These are phyloP conservation scores for Aleiodes testaceus DNA, from an alignment of 2,888 invertebrate genomes.

Conservation along the genomic window DNA sequence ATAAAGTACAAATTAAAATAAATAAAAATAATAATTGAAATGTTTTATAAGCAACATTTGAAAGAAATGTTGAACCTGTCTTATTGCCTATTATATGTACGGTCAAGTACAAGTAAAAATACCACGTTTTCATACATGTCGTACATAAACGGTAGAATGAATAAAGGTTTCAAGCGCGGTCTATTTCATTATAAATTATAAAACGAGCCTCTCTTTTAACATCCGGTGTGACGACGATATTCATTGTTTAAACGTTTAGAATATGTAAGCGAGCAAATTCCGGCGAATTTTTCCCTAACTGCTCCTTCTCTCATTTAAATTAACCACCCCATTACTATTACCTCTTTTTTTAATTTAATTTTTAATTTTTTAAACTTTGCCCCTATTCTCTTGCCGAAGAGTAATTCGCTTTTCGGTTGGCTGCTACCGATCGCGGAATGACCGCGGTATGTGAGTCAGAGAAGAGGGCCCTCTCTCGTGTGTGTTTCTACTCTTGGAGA, in stretches of 20 bases:
- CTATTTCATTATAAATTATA: slow-evolving; percentile 44
- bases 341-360: not conserved
- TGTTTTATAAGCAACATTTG: not conserved
- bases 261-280: slow-evolving; percentile 26
- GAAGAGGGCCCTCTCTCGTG: not conserved
- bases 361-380: slow-evolving; percentile 37
- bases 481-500: slow-evolving; percentile 40
- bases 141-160: slow-evolving; percentile 8
- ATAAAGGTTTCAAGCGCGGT: slow-evolving; percentile 18
- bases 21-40: not conserved
- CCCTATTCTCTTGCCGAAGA: slow-evolving; percentile 16
- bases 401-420: not conserved
- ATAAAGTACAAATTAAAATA: not conserved
- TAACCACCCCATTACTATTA: not conserved
- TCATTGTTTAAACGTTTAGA: slow-evolving; percentile 6
- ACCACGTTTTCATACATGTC: not conserved
- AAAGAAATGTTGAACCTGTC: not conserved
- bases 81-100: slow-evolving; percentile 31
- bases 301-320: not conserved
- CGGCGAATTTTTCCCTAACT: slow-evolving; percentile 37
- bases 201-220: slow-evolving; percentile 13
- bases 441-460: slow-evolving; percentile 22
- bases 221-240: slow-evolving; percentile 23
- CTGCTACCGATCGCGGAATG: slow-evolving; percentile 7
- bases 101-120: slow-evolving; percentile 35